A percentile compares a stretch with the other conserved stretches of the same genome.
Evolutionary conservation across 2,888 invertebrate species (phyloP).

Genomic region (Protodeltote pygarga): DNA sequence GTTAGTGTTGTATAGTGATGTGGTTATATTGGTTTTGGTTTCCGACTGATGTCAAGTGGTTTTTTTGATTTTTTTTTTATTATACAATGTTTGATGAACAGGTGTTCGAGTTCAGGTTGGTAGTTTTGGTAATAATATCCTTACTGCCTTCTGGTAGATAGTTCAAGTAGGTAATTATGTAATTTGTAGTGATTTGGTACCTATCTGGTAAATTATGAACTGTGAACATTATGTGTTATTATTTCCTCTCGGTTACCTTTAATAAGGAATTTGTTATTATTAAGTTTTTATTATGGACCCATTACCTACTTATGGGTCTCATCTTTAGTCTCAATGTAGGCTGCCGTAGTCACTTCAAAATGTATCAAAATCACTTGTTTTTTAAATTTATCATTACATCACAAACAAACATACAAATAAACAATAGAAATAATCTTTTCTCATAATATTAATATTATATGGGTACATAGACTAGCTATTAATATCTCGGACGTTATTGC

Average conservation of each 20-base stretch:
- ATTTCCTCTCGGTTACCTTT: constrained; percentile 3
- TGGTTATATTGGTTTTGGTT: constrained; percentile 21
- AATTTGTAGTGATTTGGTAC: constrained; percentile 11
- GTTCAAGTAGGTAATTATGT: constrained; percentile 18
- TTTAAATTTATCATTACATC: too few relatives aligned
- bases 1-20: constrained; percentile 24
- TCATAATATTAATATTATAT: too few relatives aligned
- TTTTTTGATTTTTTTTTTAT: constrained; percentile 49
- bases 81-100: constrained; percentile 54
- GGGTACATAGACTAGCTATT: too few relatives aligned
- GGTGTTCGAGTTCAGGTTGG: constrained; percentile 55
- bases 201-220: constrained; percentile 11
- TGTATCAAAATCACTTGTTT: too few relatives aligned
- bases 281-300: too few relatives aligned
- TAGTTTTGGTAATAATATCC: constrained; percentile 45
- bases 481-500: too few relatives aligned
- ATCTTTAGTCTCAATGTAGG: too few relatives aligned
- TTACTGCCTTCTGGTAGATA: constrained; percentile 20
- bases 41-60: constrained; percentile 54
- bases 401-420: too few relatives aligned
- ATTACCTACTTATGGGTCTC: too few relatives aligned
- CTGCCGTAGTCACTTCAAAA: too few relatives aligned
- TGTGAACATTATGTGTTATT: constrained; percentile 19
- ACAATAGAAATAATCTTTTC: too few relatives aligned
- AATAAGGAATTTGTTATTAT: not conserved